Percentiles rank a stretch among this genome's conserved stretches.
Evolutionary conservation across 2,888 invertebrate genomes (phyloP).

Genomic region (Habrosyne pyritoides): DNA sequence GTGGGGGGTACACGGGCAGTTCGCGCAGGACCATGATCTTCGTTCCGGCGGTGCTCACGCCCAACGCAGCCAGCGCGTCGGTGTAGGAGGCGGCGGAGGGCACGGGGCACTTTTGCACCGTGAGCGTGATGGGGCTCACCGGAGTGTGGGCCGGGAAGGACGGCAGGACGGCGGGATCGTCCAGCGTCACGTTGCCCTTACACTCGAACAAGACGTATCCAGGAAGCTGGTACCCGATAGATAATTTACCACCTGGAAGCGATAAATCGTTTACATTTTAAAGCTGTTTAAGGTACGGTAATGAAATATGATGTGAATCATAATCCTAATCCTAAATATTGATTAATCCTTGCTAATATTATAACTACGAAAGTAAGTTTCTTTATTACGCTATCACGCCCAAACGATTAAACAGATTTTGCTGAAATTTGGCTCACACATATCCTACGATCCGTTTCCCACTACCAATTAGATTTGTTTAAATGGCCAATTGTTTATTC

Average conservation of each 20-base stretch:
- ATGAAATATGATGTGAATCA: too few relatives aligned
- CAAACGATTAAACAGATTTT: too few relatives aligned
- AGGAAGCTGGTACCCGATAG: conserved; percentile 9
- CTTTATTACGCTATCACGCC: too few relatives aligned
- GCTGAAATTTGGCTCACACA: too few relatives aligned
- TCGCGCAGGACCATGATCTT: not conserved
- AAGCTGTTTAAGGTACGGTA: too few relatives aligned
- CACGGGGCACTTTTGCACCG: conserved; percentile 3
- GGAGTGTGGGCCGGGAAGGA: conserved; percentile 8
- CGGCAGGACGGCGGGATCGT: not conserved
- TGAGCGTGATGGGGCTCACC: conserved; percentile 9
- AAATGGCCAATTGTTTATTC: too few relatives aligned
- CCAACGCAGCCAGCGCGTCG: conserved; percentile 12
- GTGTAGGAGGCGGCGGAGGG: conserved; percentile 11
- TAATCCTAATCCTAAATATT: too few relatives aligned
- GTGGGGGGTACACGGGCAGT: conserved; percentile 12
- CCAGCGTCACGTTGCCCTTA: conserved; percentile 9
- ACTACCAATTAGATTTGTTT: too few relatives aligned
- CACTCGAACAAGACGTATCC: conserved; percentile 22
- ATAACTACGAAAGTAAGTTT: too few relatives aligned
- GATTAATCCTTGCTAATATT: too few relatives aligned
- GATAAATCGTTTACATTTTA: not conserved
- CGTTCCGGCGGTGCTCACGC: conserved; percentile 11
- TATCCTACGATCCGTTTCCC: too few relatives aligned
- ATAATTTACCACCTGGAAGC: not conserved